phyloP scores from a whole-genome alignment of 2,113 vertebrate genomes.

The Ivindomyrus marchei region DNA sequence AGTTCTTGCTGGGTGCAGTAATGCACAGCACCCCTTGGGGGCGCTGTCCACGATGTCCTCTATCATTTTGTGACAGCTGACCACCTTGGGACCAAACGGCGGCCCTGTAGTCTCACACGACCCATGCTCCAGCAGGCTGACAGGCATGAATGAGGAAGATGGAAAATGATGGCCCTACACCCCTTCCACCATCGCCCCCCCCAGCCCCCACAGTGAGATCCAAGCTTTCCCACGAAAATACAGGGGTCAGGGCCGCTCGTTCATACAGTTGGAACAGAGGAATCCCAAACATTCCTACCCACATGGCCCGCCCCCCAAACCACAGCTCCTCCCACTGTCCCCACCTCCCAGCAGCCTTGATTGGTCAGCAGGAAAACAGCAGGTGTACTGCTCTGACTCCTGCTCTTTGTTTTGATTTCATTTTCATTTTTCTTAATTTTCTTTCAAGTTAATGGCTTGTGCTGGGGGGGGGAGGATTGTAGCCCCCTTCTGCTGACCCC shows the following conservation, averaged over 20 bases:
- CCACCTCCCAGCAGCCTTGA: neutral
- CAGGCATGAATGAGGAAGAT: neutral
- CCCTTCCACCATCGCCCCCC: neutral
- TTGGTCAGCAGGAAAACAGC: neutral
- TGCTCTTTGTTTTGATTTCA: conserved; percentile 33
- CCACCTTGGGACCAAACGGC: neutral
- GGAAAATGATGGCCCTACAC: neutral
- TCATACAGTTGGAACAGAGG: conserved; percentile 38
- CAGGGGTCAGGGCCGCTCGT: conserved; percentile 17
- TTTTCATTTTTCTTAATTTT: neutral
- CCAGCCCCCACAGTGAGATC: neutral
- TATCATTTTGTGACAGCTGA: neutral
- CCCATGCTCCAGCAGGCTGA: neutral
- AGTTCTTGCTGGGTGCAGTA: neutral
- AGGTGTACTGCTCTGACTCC: neutral
- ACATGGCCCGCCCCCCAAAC: neutral
- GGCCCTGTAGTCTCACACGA: neutral
- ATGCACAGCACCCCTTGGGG: neutral
- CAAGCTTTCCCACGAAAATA: neutral
- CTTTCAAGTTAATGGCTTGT: neutral
- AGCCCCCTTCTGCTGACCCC: conserved; percentile 22
- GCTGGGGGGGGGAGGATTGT: neutral
- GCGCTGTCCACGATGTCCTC: neutral
- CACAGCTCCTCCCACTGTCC: neutral
- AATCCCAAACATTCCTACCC: conserved; percentile 39